phyloP scores from a whole-genome alignment of 2,888 invertebrate species.

The Patella pellucida region DNA sequence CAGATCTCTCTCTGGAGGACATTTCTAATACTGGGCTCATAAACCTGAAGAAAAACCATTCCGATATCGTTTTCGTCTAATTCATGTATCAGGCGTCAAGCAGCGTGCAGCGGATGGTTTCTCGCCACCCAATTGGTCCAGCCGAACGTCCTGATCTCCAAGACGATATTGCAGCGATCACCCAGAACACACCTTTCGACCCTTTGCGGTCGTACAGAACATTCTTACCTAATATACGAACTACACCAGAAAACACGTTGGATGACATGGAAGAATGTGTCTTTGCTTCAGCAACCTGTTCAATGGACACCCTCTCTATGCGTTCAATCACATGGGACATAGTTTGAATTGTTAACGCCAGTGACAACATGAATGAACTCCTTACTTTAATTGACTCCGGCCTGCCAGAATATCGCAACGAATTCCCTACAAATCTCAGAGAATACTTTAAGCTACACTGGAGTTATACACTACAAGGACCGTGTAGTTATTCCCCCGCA shows the following conservation, averaged over 20 bases:
- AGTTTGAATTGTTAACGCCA: slow-evolving; percentile 25
- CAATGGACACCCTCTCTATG: slow-evolving; percentile 18
- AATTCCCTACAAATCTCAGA: slow-evolving; percentile 17
- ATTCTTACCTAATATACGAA: background rate
- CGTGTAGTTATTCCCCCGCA: slow-evolving; percentile 43
- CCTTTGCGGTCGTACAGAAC: background rate
- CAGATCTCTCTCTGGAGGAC: slow-evolving; percentile 30
- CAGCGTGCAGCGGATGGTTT: slow-evolving; percentile 35
- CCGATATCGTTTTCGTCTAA: background rate
- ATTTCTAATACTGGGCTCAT: slow-evolving; percentile 38
- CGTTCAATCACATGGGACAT: slow-evolving; percentile 41
- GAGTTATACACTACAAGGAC: slow-evolving; percentile 39
- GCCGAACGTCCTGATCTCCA: slow-evolving; percentile 18
- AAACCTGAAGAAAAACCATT: slow-evolving; percentile 40
- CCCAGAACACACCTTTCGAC: background rate
- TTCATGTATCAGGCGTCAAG: slow-evolving; percentile 26
- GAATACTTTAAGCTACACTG: slow-evolving; percentile 27
- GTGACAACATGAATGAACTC: slow-evolving; percentile 23
- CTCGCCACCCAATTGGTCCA: slow-evolving; percentile 37
- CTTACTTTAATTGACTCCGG: slow-evolving; percentile 25
- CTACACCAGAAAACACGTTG: background rate
- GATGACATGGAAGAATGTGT: background rate
- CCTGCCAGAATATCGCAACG: slow-evolving; percentile 18
- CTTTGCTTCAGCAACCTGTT: background rate
- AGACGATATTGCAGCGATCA: slow-evolving; percentile 30